Evolutionary conservation across 2,113 vertebrate species (phyloP).

Genomic region (Rhombomys opimus): DNA sequence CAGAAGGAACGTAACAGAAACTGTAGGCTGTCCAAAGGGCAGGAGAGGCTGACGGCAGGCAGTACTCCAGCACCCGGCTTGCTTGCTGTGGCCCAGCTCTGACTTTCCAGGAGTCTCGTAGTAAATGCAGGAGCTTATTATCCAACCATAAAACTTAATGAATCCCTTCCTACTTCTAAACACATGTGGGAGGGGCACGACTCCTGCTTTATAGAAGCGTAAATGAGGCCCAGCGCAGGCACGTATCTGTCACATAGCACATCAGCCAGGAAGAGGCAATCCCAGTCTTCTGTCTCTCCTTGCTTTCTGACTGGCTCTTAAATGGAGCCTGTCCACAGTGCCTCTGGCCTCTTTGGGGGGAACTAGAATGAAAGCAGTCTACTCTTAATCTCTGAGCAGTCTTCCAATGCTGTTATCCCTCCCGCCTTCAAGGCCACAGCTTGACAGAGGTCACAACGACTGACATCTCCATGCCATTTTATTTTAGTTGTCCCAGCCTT

Average conservation of each 20-base stretch:
- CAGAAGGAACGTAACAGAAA: background rate
- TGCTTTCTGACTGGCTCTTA: conserved; percentile 19
- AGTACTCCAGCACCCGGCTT: background rate
- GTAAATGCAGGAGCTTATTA: conserved; percentile 62
- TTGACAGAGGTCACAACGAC: background rate
- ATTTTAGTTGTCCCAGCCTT: background rate
- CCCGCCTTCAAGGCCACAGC: background rate
- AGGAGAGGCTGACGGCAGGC: background rate
- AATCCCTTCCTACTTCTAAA: conserved; percentile 67
- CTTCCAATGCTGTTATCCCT: background rate
- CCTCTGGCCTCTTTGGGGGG: background rate
- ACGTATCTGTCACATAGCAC: background rate
- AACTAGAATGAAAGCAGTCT: background rate
- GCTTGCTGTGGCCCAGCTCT: too few relatives aligned
- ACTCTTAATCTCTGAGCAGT: background rate
- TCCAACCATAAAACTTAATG: conserved; percentile 67
- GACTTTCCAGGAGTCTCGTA: conserved; percentile 47
- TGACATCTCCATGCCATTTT: background rate
- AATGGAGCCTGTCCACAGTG: background rate
- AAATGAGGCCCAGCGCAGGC: conserved; percentile 29
- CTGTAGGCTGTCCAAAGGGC: background rate
- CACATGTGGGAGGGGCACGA: conserved; percentile 16
- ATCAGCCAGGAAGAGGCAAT: background rate
- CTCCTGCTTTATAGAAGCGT: conserved; percentile 43
- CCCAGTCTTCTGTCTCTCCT: background rate